Conservation (phyloP, 2,113 vertebrate species). For the Onychorhynchus coronatus region DNA sequence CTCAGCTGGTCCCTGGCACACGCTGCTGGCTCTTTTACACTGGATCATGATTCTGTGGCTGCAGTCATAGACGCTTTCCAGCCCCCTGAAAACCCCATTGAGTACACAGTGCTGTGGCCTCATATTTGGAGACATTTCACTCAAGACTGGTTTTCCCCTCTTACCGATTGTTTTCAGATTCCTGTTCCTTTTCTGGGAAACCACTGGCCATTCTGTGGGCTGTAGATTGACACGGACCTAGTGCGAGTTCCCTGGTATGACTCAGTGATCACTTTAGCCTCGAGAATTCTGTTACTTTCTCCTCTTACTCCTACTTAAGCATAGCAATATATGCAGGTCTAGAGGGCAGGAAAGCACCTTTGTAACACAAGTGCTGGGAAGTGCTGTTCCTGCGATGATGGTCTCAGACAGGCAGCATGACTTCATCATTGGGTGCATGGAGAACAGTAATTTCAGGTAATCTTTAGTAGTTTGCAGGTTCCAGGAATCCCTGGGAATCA, state of each 20-base stretch:
- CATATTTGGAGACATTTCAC: accelerated
- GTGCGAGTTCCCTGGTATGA: background rate
- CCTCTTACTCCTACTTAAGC: background rate
- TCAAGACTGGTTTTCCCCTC: background rate
- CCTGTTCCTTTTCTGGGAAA: background rate
- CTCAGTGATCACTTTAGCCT: background rate
- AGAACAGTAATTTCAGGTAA: constrained; percentile 42
- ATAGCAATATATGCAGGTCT: background rate
- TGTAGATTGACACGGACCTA: background rate
- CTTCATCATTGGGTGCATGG: background rate
- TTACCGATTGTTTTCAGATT: background rate
- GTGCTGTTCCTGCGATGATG: background rate
- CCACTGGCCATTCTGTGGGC: background rate
- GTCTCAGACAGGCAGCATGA: background rate
- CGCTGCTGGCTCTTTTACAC: background rate
- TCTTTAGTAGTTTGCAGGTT: constrained; percentile 59
- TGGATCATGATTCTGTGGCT: accelerated
- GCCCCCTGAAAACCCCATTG: background rate
- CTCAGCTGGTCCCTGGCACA: background rate
- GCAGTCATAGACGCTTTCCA: background rate
- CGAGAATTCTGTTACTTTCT: background rate
- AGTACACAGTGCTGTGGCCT: background rate
- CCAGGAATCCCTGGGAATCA: background rate
- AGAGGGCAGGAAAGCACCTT: background rate
- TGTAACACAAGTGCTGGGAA: constrained; percentile 49